Conservation (phyloP, 2,797 vertebrate species). For the Paratrypauchen microcephalus region DNA sequence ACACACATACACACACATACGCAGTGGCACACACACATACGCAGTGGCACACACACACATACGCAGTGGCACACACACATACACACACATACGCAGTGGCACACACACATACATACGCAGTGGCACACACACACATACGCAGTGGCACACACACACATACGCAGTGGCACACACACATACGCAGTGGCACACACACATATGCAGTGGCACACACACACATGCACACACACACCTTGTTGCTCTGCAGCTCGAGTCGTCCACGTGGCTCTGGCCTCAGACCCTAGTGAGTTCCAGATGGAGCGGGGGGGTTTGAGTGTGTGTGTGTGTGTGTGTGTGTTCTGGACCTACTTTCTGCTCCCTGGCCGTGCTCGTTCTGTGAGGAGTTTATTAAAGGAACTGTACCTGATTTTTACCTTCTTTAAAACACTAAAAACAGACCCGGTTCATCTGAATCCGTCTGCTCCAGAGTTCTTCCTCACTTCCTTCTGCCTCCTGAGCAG, state of each 20-base stretch:
- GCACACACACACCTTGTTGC: neutral
- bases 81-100: neutral
- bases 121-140: neutral
- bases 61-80: neutral
- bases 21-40: neutral
- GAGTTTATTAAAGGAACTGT: too few species aligned
- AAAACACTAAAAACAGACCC: too few species aligned
- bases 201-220: neutral
- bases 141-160: neutral
- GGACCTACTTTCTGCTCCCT: too few species aligned
- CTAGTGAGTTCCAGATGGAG: neutral
- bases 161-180: neutral
- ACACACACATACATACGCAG: neutral
- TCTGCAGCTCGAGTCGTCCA: neutral
- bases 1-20: too few species aligned
- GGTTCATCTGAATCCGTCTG: too few species aligned
- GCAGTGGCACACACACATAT: neutral
- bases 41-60: neutral
- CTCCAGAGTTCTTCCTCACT: too few species aligned
- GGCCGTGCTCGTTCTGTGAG: too few species aligned
- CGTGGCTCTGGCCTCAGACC: neutral
- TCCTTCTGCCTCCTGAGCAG: too few species aligned
- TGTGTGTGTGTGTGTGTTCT: too few species aligned
- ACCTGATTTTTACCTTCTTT: too few species aligned
- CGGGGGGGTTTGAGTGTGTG: too few species aligned